Evolutionary conservation across 2,888 invertebrate species (phyloP).

Genomic region (Erebia palarica): DNA sequence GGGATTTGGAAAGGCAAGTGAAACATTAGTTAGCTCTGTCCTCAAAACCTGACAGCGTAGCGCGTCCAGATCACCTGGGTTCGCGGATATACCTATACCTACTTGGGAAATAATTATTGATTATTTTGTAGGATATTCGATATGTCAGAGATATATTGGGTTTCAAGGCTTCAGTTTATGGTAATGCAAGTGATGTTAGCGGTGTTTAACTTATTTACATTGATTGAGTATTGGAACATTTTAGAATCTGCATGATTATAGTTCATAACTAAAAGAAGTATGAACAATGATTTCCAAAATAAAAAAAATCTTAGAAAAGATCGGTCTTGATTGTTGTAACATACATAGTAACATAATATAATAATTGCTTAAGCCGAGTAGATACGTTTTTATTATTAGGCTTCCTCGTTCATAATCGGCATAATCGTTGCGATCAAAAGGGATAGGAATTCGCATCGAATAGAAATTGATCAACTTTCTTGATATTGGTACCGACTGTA

Average conservation of each 20-base stretch:
- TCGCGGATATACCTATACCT: conserved; percentile 18
- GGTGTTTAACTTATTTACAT: not conserved
- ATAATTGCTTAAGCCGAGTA: too few relatives aligned
- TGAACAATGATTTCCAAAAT: too few relatives aligned
- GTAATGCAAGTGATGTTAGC: not conserved
- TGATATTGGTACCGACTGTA: too few relatives aligned
- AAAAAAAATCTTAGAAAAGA: too few relatives aligned
- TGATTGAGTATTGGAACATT: not conserved
- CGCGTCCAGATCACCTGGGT: conserved; percentile 34
- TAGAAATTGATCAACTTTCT: too few relatives aligned
- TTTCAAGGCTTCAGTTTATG: conserved; percentile 36
- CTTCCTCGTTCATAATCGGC: too few relatives aligned
- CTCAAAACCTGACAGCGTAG: conserved; percentile 35
- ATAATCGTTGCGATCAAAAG: too few relatives aligned
- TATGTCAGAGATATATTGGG: conserved; percentile 31
- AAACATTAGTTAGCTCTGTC: conserved; percentile 37
- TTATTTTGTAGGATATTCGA: conserved; percentile 32
- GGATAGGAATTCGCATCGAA: too few relatives aligned
- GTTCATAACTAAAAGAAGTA: not conserved
- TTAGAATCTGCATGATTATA: not conserved
- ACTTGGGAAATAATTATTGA: conserved; percentile 39
- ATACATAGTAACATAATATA: too few relatives aligned
- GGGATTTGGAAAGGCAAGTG: conserved; percentile 36
- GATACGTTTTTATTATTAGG: too few relatives aligned
- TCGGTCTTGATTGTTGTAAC: too few relatives aligned